A percentile compares a stretch with the other conserved stretches of the same genome.
Conservation (phyloP, 2,888 invertebrate genomes). For the Melitaea athalia region DNA sequence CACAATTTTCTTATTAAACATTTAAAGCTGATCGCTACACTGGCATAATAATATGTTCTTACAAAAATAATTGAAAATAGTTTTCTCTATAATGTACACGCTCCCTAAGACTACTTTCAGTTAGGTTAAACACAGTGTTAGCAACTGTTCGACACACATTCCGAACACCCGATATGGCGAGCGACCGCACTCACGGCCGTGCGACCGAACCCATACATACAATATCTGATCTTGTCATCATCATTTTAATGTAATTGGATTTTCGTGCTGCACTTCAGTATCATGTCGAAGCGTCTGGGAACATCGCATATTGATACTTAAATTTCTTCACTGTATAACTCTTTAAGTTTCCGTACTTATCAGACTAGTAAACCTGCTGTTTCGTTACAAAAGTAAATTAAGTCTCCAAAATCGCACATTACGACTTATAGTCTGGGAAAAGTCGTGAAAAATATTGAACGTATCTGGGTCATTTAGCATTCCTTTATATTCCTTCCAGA, state of each 20-base stretch:
- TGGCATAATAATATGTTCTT: neutral
- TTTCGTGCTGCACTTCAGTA: slow-evolving; percentile 33
- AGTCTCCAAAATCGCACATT: no score
- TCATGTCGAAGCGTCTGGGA: slow-evolving; percentile 27
- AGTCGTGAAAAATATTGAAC: no score
- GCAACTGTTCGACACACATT: slow-evolving; percentile 76
- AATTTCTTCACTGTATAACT: no score
- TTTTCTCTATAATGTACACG: slow-evolving; percentile 14
- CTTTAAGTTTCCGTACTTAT: no score
- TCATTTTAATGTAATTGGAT: slow-evolving; percentile 38
- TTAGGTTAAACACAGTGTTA: slow-evolving; percentile 51
- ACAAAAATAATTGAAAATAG: neutral
- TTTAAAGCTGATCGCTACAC: no score
- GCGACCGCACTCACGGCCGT: slow-evolving; percentile 65
- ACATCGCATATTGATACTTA: slow-evolving; percentile 17
- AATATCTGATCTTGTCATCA: slow-evolving; percentile 46
- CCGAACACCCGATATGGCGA: slow-evolving; percentile 71
- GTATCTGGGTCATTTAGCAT: neutral
- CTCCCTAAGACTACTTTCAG: slow-evolving; percentile 31
- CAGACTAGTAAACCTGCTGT: no score
- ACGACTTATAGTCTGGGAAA: no score
- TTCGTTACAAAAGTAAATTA: no score
- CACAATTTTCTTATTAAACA: no score
- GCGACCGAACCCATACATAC: slow-evolving; percentile 56
- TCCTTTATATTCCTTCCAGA: neutral